These are phyloP conservation scores for Lithosia quadra DNA, from an alignment of 2,888 invertebrate species.

Conservation along the genomic window DNA sequence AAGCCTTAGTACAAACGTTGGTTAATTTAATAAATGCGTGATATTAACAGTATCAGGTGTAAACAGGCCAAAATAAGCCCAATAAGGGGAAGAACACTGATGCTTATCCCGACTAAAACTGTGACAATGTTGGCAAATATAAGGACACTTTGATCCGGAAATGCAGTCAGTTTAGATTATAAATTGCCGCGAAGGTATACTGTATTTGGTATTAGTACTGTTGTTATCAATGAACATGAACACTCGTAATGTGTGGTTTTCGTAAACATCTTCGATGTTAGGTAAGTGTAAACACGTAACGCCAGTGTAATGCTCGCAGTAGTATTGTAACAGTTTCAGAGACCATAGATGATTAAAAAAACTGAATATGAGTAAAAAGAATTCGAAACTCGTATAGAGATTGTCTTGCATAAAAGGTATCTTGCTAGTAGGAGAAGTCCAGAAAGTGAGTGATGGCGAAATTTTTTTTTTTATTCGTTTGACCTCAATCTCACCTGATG, in stretches of 20 bases:
- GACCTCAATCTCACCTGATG: too few species aligned
- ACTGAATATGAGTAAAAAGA: not conserved
- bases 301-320: conserved; percentile 27
- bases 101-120: too few species aligned
- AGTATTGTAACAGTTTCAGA: conserved; percentile 19
- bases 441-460: not conserved
- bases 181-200: not conserved
- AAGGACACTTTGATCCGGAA: not conserved
- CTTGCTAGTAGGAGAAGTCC: not conserved
- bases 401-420: not conserved
- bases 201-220: conserved; percentile 30
- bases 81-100: too few species aligned
- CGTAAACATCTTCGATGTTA: conserved; percentile 57
- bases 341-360: not conserved
- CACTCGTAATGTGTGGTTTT: conserved; percentile 47
- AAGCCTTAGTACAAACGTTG: too few species aligned
- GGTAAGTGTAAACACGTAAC: conserved; percentile 47
- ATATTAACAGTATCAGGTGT: too few species aligned
- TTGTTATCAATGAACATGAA: conserved; percentile 50
- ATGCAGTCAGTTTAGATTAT: not conserved
- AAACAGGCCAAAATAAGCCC: too few species aligned
- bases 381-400: not conserved
- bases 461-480: too few species aligned
- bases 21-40: too few species aligned
- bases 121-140: not conserved